These are phyloP conservation scores for Boloria selene DNA, from an alignment of 2,888 invertebrate genomes.

Conservation along the genomic window DNA sequence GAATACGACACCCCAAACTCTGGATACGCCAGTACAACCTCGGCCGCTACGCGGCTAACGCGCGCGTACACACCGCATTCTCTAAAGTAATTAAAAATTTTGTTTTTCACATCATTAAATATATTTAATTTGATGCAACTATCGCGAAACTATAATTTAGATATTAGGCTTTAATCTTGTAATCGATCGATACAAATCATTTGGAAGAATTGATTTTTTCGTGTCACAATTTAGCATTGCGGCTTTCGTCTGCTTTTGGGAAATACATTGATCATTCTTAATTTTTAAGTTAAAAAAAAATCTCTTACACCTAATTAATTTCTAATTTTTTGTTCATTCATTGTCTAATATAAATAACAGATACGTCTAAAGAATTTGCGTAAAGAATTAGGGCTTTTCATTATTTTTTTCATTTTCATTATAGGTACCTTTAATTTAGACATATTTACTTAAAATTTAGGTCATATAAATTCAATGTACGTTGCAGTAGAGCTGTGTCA, in stretches of 20 bases:
- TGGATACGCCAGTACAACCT: conserved; percentile 57
- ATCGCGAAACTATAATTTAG: conserved; percentile 5
- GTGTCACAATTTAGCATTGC: conserved; percentile 52
- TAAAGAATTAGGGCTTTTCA: too few species aligned
- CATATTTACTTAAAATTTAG: neutral
- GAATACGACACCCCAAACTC: conserved; percentile 44
- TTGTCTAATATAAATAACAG: too few species aligned
- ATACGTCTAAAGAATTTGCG: too few species aligned
- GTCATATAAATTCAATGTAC: neutral
- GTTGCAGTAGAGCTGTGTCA: neutral
- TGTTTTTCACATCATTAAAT: conserved; percentile 30
- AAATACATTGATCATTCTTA: conserved; percentile 18
- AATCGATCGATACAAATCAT: conserved; percentile 44
- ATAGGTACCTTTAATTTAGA: neutral
- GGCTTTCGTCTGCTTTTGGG: conserved; percentile 48
- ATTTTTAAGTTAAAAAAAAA: neutral
- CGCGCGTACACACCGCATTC: conserved; percentile 52
- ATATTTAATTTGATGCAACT: conserved; percentile 38
- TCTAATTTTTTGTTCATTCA: neutral
- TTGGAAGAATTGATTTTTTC: conserved; percentile 67
- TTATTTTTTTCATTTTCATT: too few species aligned
- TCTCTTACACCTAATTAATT: too few species aligned
- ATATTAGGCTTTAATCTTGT: neutral
- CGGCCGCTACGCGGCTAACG: conserved; percentile 72
- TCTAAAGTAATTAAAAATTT: conserved; percentile 41